phyloP scores from a whole-genome alignment of 2,113 vertebrate species.

The Numida meleagris region DNA sequence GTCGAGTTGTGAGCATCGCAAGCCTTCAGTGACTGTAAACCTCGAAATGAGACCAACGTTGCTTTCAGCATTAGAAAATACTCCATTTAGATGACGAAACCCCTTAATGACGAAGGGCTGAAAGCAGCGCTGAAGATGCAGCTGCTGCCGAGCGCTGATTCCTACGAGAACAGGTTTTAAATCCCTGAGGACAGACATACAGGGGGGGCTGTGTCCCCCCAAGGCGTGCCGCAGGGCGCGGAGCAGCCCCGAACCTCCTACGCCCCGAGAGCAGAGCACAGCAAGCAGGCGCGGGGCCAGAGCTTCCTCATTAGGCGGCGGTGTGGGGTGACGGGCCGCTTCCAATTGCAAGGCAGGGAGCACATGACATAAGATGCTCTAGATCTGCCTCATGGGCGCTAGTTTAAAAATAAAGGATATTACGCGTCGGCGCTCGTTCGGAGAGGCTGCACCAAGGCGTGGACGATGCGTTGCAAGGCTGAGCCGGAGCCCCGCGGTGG shows the following conservation, averaged over 20 bases:
- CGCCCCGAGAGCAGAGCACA: neutral
- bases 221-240: neutral
- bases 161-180: neutral
- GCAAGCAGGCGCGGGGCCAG: neutral
- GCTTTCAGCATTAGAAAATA: neutral
- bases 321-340: slow-evolving; percentile 84
- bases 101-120: neutral
- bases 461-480: neutral
- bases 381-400: slow-evolving; percentile 53
- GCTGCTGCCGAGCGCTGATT: rapidly evolving
- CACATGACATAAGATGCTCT: slow-evolving; percentile 68
- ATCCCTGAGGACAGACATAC: no score
- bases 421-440: neutral
- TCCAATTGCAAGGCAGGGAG: slow-evolving; percentile 63
- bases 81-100: rapidly evolving
- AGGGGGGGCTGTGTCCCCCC: neutral
- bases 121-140: rapidly evolving
- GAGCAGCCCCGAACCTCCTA: neutral
- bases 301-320: slow-evolving; percentile 75
- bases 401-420: slow-evolving; percentile 79
- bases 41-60: neutral
- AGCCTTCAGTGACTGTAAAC: neutral
- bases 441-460: neutral
- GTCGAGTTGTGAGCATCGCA: neutral
- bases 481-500: rapidly evolving